Evolutionary conservation across 2,888 invertebrate genomes (phyloP), one percentile per base, ranked within the genome.

Genomic region (Caenorhabditis sinica): DNA sequence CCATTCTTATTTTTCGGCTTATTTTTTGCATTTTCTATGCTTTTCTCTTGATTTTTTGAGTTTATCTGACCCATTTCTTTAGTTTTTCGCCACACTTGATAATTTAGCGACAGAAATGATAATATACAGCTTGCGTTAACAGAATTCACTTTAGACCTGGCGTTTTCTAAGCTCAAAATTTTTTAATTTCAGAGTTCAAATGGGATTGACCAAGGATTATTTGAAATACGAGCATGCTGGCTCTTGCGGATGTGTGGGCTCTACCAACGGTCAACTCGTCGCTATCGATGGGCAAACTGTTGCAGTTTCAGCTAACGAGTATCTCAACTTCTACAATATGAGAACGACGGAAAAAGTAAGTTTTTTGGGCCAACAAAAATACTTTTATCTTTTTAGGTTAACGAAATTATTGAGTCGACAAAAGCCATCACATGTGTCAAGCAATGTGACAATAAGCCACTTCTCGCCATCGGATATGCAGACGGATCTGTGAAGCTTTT

Each of bases 241-340:
- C 11, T 95, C 95, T 85, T 96, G 97, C 93, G 97, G 97, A 93
- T 95, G 97, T 60, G 96, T 98, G 80, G 95, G 96, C 5, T 94
- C 94, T 71, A 89, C 92, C 25, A 93, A 95, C 85, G 96, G 96
- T 87, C 97, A 97, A 93, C 94, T 96, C 43, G 94, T 95, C 74
- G 96, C 96, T 93, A 95, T 97, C 1, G 95, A 96, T 51, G 94
- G 96, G 80, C 95, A 96, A 90, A 95, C 95, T 66, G 95, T 96
- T 66, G 97, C 97, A 58, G 96, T 96, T n/a, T 97, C 96, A 71
- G 97, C 96, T 11, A 96, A 96, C 92, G 97, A 98, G 94, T 96
- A 97, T 95, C 96, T 97, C 83, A 95, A 96, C 91, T 95, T 98
- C 91, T 98, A 97, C 97, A 98, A 98, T 94, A 94, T 97, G 93